These are phyloP conservation scores for Agrilus planipennis DNA, from an alignment of 1,140 invertebrate genomes.

Conservation along the genomic window DNA sequence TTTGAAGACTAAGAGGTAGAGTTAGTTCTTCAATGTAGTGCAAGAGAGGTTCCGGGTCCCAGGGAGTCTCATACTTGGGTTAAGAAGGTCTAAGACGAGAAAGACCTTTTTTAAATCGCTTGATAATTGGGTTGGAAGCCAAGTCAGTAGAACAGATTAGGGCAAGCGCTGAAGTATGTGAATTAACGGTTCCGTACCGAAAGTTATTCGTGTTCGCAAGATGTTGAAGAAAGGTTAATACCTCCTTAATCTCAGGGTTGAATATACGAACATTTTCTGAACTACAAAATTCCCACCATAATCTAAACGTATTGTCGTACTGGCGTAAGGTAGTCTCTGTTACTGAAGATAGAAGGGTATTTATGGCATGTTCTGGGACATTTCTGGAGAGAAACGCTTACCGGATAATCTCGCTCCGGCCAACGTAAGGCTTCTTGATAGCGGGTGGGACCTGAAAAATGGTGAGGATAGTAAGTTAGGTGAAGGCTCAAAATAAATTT, in stretches of 20 bases:
- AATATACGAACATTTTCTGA: neutral
- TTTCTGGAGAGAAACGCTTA: neutral
- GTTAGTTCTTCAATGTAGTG: neutral
- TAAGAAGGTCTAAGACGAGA: neutral
- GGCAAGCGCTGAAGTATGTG: neutral
- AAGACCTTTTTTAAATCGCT: neutral
- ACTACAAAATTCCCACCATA: neutral
- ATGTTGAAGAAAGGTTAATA: neutral
- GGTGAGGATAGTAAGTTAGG: constrained; percentile 8
- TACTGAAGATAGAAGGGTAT: neutral
- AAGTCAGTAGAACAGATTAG: neutral
- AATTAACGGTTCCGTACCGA: neutral
- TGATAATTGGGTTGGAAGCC: neutral
- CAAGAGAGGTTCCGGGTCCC: neutral
- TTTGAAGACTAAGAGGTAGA: neutral
- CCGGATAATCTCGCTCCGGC: neutral
- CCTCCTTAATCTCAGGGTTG: neutral
- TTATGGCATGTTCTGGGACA: neutral
- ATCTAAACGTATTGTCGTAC: neutral
- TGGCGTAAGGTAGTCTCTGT: neutral
- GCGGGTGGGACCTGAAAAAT: neutral
- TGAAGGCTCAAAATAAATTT: constrained; percentile 14
- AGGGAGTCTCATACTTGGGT: neutral
- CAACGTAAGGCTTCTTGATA: neutral
- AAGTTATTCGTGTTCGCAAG: neutral